Base-by-base conservation (phyloP, 2,888 invertebrate species). In the Liopterus haemorrhoidalis region DNA sequence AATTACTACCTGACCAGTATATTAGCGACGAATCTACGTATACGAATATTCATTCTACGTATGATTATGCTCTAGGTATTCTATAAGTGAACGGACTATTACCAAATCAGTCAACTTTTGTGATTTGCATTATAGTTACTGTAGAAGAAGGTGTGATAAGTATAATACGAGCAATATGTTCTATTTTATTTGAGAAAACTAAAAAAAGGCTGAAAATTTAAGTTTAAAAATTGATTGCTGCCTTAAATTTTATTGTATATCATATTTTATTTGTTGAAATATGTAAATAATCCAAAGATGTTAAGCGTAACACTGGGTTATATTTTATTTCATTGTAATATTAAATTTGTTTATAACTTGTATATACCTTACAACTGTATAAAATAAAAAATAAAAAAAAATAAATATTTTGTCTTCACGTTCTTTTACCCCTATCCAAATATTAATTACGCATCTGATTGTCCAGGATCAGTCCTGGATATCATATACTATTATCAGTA, bases 281-380 rank as follows among this genome's bases (percentile, higher is more conserved):
- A 43, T 44, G 44, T 45, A 45, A 39, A 45, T 45, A 45, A 45
- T 39, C 45, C 45, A 45, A 45, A 45, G 45, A 45, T 45, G 39
- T 39, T 45, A 39, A 45, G 39, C 39, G 33, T 45, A 45, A 33
- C 38, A 18, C 33, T 39, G 20, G 27, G 39, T 39, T 45, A 24
- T 37, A 37, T 44, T 44, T 37, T 38, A 45, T 33, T 44, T 32
- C 33, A 38, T 32, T 24, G 32, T 38, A 39, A 45, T 39, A 39
- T 39, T 32, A 39, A 31, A 27, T 45, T 45, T 45, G 39, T 45
- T 45, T 45, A 38, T 39, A 28, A 22, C 32, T 25, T 45, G 39
- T 45, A 45, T 38, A 45, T 45, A 44, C 30, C 22, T 21, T 45
- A 38, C 39, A n/a, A n/a, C n/a, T n/a, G n/a, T n/a, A n/a, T n/a